phyloP scores from a whole-genome alignment of 2,888 invertebrate genomes.

The Stegophylla sp. region DNA sequence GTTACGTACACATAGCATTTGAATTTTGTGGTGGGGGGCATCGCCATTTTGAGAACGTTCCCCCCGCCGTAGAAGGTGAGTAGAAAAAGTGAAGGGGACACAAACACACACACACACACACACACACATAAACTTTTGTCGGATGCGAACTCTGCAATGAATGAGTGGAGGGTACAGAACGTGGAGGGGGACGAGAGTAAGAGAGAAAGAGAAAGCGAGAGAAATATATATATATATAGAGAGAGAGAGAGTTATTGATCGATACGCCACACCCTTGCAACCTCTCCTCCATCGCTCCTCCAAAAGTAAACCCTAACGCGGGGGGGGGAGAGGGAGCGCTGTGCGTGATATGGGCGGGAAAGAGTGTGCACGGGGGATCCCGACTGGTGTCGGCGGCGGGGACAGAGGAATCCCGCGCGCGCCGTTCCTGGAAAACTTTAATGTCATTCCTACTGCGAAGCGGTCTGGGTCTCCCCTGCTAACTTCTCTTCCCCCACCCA shows the following conservation, averaged over 20 bases:
- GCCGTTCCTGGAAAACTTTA: slow-evolving; percentile 58
- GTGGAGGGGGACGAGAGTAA: neutral
- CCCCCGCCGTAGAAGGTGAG: neutral
- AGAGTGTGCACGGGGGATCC: neutral
- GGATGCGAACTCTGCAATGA: slow-evolving; percentile 16
- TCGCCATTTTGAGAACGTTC: slow-evolving; percentile 52
- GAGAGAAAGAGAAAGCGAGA: neutral
- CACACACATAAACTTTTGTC: too few relatives aligned
- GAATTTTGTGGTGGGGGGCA: slow-evolving; percentile 26
- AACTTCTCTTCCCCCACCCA: slow-evolving; percentile 24
- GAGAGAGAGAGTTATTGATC: slow-evolving; percentile 54
- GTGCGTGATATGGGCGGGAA: neutral
- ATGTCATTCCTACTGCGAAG: slow-evolving; percentile 58
- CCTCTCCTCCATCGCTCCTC: slow-evolving; percentile 42
- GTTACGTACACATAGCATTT: slow-evolving; percentile 3
- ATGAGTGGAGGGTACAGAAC: slow-evolving; percentile 8
- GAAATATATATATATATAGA: too few relatives aligned
- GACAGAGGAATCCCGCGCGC: slow-evolving; percentile 38
- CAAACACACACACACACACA: too few relatives aligned
- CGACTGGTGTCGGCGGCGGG: neutral
- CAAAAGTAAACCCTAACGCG: slow-evolving; percentile 49
- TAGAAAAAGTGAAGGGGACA: slow-evolving; percentile 10
- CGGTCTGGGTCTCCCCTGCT: slow-evolving; percentile 54
- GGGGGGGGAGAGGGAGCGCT: slow-evolving; percentile 15
- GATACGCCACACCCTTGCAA: slow-evolving; percentile 58